Base-by-base conservation (phyloP, 2,113 vertebrate genomes). In the Picathartes gymnocephalus region DNA sequence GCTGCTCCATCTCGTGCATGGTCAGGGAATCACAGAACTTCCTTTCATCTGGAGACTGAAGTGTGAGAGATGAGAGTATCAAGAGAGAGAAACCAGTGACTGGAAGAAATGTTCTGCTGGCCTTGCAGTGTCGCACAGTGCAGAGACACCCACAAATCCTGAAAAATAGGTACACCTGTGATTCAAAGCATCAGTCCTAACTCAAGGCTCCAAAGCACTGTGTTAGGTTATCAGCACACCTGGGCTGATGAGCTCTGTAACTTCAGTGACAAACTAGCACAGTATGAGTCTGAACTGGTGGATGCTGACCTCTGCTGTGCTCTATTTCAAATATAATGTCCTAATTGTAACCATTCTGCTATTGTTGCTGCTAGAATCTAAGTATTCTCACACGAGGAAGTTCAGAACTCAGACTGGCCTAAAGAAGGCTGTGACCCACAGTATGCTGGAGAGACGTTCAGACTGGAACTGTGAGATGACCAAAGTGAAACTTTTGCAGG, bases 1-100 rank as follows among this genome's bases (percentile, higher is more conserved):
- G 35, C 40, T 65, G 15, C 35, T 56, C 11, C 0, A 0, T 35
- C 51, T 45, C 13, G 2, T 3, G 54, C 27, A 13, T 57, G 1
- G 8, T 45, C 37, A 51, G 22, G 42, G 47, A 17, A 56, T 85
- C 27, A 5, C 19, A 27, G 16, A 37, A 6, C n/a, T 72, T 22
- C 37, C 23, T 33, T 68, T 3, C 1, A 9, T 47, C 47, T 72
- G 64, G 8, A 77, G 30, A 40, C 14, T 44, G 6, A 65, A 45
- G 24, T 19, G 5, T 35, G 35, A 31, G 50, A 74, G 31, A 3
- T 35, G 22, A 11, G 31, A 33, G 23, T 30, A 37, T 28, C 15
- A 53, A 24, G 16, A 51, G 25, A 56, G 64, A 72, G 39, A 65
- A 69, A 54, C 10, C 35, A 40, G 17, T 30, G 28, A 51, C 23